Conservation (phyloP, 2,113 vertebrate genomes). For the Plotosus lineatus region DNA sequence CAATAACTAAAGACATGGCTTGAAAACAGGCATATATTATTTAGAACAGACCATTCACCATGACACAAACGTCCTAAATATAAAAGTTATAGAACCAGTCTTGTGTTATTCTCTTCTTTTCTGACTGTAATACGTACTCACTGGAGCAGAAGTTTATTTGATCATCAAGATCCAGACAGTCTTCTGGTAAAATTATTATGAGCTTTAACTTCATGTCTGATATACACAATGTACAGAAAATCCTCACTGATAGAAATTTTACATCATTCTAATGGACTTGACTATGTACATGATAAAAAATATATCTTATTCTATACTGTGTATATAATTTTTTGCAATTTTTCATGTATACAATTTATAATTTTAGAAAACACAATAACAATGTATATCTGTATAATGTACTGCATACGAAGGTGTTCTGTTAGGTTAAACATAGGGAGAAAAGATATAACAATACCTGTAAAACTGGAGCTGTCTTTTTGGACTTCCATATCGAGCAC, state of each 20-base stretch:
- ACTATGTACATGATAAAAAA: not conserved
- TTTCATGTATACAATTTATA: not conserved
- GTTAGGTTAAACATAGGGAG: not conserved
- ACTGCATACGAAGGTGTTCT: not conserved
- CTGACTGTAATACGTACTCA: not conserved
- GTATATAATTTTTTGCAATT: not conserved
- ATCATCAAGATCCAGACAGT: not conserved
- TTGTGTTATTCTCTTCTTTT: conserved; percentile 11
- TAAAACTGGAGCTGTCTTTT: conserved; percentile 89
- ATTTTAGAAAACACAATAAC: not conserved
- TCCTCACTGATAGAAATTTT: not conserved
- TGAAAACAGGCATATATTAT: conserved; percentile 56
- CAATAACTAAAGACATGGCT: conserved; percentile 38
- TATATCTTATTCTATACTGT: too few species aligned
- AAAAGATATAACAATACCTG: conserved; percentile 71
- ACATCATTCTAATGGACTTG: not conserved
- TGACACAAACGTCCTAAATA: conserved; percentile 46
- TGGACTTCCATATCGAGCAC: conserved; percentile 82
- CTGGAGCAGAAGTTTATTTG: not conserved
- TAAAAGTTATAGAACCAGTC: conserved; percentile 43
- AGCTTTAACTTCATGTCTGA: not conserved
- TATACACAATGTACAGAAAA: conserved; percentile 10
- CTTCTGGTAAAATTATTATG: not conserved
- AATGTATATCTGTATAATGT: not conserved
- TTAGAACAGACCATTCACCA: conserved; percentile 44